Conservation (phyloP, 1,140 invertebrate genomes). For the Ceratina japonica region DNA sequence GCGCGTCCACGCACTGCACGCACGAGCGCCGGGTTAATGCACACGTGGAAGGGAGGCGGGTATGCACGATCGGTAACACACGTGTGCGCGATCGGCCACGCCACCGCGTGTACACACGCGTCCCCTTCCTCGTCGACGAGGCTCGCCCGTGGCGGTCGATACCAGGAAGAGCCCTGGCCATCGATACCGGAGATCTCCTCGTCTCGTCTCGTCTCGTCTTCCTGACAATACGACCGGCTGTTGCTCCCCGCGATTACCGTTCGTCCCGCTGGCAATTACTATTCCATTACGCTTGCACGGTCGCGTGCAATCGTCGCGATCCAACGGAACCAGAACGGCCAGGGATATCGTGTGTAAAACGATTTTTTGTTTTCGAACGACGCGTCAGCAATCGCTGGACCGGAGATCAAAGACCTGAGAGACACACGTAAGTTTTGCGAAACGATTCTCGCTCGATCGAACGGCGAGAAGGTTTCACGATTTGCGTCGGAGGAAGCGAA, state of each 20-base stretch:
- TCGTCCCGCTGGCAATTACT: slow-evolving; percentile 52
- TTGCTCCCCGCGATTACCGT: slow-evolving; percentile 43
- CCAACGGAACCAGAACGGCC: not conserved
- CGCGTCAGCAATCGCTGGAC: too few relatives aligned
- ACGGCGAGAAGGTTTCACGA: not conserved
- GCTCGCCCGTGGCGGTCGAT: slow-evolving; percentile 46
- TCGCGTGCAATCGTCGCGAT: slow-evolving; percentile 44
- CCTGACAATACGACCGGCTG: slow-evolving; percentile 49
- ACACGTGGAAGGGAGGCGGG: slow-evolving; percentile 36
- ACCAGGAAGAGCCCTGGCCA: slow-evolving; percentile 42
- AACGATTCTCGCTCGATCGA: too few relatives aligned
- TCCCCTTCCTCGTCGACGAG: slow-evolving; percentile 31
- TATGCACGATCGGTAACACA: slow-evolving; percentile 50
- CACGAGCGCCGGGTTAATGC: slow-evolving; percentile 34
- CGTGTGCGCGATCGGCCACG: slow-evolving; percentile 47
- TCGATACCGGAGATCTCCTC: slow-evolving; percentile 51
- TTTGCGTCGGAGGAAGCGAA: not conserved
- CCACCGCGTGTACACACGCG: slow-evolving; percentile 51
- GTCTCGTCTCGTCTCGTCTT: slow-evolving; percentile 22
- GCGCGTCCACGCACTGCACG: slow-evolving; percentile 20
- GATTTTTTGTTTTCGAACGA: too few relatives aligned
- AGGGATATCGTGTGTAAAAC: not conserved
- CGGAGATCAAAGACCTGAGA: too few relatives aligned
- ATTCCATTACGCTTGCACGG: slow-evolving; percentile 55
- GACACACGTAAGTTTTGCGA: not conserved